Evolutionary conservation across 2,113 vertebrate genomes (phyloP).

Genomic region (Platysternon megacephalum): DNA sequence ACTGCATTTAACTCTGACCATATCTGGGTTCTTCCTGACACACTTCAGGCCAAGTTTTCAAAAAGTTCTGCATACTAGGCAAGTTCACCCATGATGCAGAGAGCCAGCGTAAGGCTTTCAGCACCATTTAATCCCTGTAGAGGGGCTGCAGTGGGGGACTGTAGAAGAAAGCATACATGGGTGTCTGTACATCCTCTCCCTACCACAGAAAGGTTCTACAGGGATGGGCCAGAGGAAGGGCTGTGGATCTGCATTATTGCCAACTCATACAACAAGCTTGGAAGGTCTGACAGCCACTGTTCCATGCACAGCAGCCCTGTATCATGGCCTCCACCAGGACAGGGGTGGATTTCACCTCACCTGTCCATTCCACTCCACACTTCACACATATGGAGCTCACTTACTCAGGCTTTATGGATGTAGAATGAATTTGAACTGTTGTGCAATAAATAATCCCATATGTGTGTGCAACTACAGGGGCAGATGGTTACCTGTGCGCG

Average conservation of each 20-base stretch:
- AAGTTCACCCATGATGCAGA: background rate
- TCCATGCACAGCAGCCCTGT: background rate
- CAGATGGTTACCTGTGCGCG: background rate
- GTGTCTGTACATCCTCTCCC: background rate
- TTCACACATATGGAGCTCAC: background rate
- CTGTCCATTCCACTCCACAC: background rate
- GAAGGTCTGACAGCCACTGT: background rate
- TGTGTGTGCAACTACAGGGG: background rate
- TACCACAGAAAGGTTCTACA: background rate
- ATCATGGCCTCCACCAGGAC: background rate
- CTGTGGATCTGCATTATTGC: background rate
- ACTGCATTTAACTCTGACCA: background rate
- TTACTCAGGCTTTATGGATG: background rate
- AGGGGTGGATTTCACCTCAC: background rate
- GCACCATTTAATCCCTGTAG: background rate
- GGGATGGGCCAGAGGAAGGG: background rate
- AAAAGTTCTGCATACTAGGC: background rate
- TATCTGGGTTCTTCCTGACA: background rate
- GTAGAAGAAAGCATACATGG: background rate
- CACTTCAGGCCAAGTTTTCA: background rate
- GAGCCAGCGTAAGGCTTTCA: accelerated
- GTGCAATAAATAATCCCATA: background rate
- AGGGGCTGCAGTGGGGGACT: background rate
- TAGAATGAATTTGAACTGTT: background rate
- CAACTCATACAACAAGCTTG: background rate